Base-by-base conservation (phyloP, 2,797 vertebrate genomes). In the Dryobates pubescens region DNA sequence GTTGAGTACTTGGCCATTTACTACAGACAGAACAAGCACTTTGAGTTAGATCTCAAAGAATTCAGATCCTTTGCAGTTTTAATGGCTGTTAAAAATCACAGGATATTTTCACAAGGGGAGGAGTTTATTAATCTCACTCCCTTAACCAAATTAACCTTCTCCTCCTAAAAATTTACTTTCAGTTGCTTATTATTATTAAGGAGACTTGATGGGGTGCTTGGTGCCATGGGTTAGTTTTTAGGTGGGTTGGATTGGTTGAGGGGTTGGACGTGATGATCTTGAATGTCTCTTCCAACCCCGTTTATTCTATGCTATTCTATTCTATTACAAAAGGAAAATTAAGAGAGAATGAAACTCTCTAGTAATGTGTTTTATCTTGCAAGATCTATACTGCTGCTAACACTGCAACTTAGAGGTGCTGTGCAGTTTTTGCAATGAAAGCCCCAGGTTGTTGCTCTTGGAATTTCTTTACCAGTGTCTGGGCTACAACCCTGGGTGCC, bases 1-100 rank as follows among this genome's bases (percentile, higher is more conserved):
- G 49, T 90, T 80, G 82, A 94, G 65, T 80, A 65, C 34, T 86
- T 82, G 41, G 56, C 26, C 41, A 20, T 87, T 77, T 89, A 38
- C 38, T 88, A 20, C 27, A 57, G 47, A 18, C 76, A 83, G 85
- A 92, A 67, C 43, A 89, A 75, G 84, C 82, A 41, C 43, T 92
- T 43, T 78, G 70, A 82, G 63, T 69, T 82, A 75, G 83, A 83
- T 57, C 29, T n/a, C 75, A 51, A 92, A 38, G 23, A 72, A 88
- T 81, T 87, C 62, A 87, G 70, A 88, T 65, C 75, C 47, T 88
- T 71, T 75, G 59, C 29, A 49, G 36, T 1, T 89, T 91, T 75
- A 82, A 62, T 68, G 47, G 17, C 22, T 89, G 41, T 82, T 91
- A 89, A 89, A 93, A 90, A 63, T 82, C 43, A 36, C 38, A 73